Conservation (phyloP, 2,113 vertebrate species). For the Rhinogobius similis region DNA sequence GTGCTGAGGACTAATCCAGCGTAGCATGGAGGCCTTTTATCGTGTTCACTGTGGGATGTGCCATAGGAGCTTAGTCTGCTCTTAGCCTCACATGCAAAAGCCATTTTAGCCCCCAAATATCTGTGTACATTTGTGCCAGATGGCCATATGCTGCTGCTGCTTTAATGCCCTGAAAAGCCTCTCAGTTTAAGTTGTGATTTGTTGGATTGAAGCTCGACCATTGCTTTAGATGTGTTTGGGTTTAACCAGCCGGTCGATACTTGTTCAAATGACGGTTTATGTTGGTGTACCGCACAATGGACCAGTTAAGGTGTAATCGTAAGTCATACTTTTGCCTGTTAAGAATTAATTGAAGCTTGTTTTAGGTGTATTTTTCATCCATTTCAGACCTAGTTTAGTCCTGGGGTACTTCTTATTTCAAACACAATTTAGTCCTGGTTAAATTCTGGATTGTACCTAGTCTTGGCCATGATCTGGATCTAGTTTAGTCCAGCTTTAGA, state of each 20-base stretch:
- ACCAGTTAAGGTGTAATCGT: not conserved
- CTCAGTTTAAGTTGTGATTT: constrained; percentile 8
- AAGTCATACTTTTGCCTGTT: no score
- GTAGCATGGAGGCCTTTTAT: constrained; percentile 29
- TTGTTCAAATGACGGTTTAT: not conserved
- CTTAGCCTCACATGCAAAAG: constrained; percentile 51
- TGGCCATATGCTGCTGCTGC: constrained; percentile 55
- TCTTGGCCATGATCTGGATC: not conserved
- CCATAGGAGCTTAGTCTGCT: constrained; percentile 54
- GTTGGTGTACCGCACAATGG: not conserved
- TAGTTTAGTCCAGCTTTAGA: not conserved
- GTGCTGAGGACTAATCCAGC: constrained; percentile 15
- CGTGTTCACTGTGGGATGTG: constrained; percentile 41
- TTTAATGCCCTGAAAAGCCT: constrained; percentile 61
- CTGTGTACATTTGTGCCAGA: constrained; percentile 58
- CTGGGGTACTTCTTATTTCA: not conserved
- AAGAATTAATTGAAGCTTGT: no score
- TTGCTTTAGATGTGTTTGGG: not conserved
- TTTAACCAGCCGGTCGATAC: not conserved
- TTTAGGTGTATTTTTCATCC: not conserved
- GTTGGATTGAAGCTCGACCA: not conserved
- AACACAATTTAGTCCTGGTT: not conserved
- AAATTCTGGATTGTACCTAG: not conserved
- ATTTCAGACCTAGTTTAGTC: not conserved
- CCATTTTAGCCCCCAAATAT: constrained; percentile 62